Evolutionary conservation across 2,113 vertebrate species (phyloP), one percentile per base, ranked within the genome.

Genomic region (Sakesphorus luctuosus): DNA sequence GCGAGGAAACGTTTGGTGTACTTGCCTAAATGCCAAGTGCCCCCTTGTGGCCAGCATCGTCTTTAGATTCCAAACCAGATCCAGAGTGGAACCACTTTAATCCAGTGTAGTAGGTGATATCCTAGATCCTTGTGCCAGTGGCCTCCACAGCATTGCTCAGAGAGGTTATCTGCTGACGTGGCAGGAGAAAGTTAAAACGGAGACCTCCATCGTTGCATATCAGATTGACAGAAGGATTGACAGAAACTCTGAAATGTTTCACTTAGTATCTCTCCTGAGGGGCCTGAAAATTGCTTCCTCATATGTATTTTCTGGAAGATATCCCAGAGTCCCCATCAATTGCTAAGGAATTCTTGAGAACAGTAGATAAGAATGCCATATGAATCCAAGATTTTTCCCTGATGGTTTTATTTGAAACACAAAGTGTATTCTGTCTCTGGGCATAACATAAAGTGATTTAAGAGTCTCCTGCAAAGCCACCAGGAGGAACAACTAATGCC

Each of bases 11-110:
- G 28, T 63, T 84, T 13, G 7, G 17, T 36, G 53, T 9, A 4
- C 12, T 92, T 81, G 52, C 56, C 62, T 94, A 96, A 95, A 91
- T 89, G 69, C 63, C 91, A 97, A 82, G 93, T 77, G 96, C 97
- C 97, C 95, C 79, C 98, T 97, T 82, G 97, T 97, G 98, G 98
- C 55, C 82, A 50, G 21, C 43, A 19, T 2, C 40, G 81, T 56
- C n/a, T 26, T 44, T 38, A 3, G 35, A 65, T 24, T 85, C 19
- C 31, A 94, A 74, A 65, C 23, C 52, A 52, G 33, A 53, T 4
- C 5, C 4, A 29, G 71, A 72, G 63, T 3, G 14, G 63, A 82
- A 10, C 15, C 4, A 18, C 18, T 7, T 3, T 20, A 83, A 53
- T 0, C 8, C 24, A 5, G 26, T 3, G 16, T 6, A 47, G 36